Evolutionary conservation across 1,140 invertebrate species (phyloP).

Genomic region (Cyrtorhinus lividipennis): DNA sequence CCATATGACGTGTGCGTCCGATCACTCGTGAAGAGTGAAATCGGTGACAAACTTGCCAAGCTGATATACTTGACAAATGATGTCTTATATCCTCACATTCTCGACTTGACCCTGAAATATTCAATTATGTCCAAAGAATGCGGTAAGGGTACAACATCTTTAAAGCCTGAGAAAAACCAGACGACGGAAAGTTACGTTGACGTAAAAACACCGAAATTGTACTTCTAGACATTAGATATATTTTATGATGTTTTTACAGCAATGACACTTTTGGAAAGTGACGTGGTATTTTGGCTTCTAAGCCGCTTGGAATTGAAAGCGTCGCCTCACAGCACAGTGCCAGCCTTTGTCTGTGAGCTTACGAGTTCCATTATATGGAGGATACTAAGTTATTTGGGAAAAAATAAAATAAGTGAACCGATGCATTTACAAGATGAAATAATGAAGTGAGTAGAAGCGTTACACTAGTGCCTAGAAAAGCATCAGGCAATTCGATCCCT

Average conservation of each 20-base stretch:
- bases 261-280: neutral
- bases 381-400: neutral
- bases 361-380: constrained; percentile 4
- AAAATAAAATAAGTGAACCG: constrained; percentile 3
- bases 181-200: too few relatives aligned
- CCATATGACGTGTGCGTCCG: neutral
- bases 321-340: neutral
- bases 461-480: too few relatives aligned
- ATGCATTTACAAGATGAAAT: neutral
- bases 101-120: constrained; percentile 2
- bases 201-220: too few relatives aligned
- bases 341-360: neutral
- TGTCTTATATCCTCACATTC: constrained; percentile 4
- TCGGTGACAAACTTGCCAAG: constrained; percentile 3
- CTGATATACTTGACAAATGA: neutral
- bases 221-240: too few relatives aligned
- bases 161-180: too few relatives aligned
- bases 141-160: neutral
- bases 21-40: neutral
- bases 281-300: neutral
- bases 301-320: neutral
- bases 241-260: too few relatives aligned
- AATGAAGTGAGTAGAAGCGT: neutral
- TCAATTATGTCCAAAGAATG: constrained; percentile 11
- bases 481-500: too few relatives aligned